Conservation (phyloP, 2,113 vertebrate genomes). For the Nycticebus coucang region DNA sequence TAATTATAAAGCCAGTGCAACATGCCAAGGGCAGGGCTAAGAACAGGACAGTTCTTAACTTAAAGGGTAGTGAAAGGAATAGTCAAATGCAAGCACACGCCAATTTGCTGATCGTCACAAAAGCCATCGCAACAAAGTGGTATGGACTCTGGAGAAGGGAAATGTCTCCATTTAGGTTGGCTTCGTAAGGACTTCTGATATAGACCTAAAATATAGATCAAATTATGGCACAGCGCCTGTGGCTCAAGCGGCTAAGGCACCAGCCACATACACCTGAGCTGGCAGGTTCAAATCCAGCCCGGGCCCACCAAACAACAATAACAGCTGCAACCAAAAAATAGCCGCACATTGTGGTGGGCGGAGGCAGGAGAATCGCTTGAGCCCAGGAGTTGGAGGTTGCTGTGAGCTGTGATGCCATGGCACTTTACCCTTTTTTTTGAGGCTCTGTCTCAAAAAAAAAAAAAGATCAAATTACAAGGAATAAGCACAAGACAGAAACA, state of each 20-base stretch:
- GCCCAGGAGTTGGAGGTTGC: too few relatives aligned
- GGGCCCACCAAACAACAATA: too few relatives aligned
- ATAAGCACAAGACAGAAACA: not conserved
- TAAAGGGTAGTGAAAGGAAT: not conserved
- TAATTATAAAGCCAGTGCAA: not conserved
- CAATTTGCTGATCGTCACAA: not conserved
- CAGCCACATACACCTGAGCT: too few relatives aligned
- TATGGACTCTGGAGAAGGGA: not conserved
- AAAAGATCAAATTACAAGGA: not conserved
- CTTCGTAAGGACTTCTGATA: not conserved
- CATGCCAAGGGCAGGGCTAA: not conserved
- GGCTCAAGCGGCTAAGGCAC: too few relatives aligned
- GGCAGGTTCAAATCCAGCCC: too few relatives aligned
- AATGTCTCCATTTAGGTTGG: not conserved
- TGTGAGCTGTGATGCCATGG: too few relatives aligned
- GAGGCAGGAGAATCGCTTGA: too few relatives aligned
- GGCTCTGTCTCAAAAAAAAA: too few relatives aligned
- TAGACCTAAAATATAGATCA: not conserved
- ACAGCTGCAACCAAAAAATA: too few relatives aligned
- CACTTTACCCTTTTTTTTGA: too few relatives aligned
- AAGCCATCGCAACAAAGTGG: not conserved
- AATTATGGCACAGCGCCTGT: not conserved
- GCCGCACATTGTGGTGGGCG: too few relatives aligned
- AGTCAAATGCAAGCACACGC: not conserved
- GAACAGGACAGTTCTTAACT: not conserved